A percentile compares a stretch with the other conserved stretches of the same genome.
Evolutionary conservation across 2,888 invertebrate species (phyloP).

Genomic region (Nymphalis urticae): DNA sequence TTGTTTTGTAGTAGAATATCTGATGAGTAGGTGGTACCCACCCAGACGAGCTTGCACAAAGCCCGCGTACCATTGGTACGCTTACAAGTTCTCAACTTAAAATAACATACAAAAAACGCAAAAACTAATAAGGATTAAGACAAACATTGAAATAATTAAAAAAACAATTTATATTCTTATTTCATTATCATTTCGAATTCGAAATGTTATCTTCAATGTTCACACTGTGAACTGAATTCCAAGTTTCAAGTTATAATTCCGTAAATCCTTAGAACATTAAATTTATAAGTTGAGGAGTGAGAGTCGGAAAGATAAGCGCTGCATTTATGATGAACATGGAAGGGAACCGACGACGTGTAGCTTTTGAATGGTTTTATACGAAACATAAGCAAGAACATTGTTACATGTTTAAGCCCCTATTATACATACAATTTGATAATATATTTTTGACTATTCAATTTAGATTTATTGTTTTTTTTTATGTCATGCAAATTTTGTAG

Average conservation of each 20-base stretch:
- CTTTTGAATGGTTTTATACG: slow-evolving; percentile 24
- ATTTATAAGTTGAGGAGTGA: slow-evolving; percentile 40
- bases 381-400: background rate
- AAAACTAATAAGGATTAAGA: too few relatives aligned
- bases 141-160: background rate
- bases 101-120: too few relatives aligned
- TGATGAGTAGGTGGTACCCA: too few relatives aligned
- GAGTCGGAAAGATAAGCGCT: slow-evolving; percentile 41
- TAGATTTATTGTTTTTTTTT: too few relatives aligned
- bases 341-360: slow-evolving; percentile 32
- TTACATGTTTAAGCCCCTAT: background rate
- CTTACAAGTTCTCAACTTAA: too few relatives aligned
- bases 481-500: too few relatives aligned
- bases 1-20: too few relatives aligned
- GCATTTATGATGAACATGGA: slow-evolving; percentile 40
- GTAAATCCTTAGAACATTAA: slow-evolving; percentile 41
- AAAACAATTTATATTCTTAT: slow-evolving; percentile 1
- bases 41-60: too few relatives aligned
- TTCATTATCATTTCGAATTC: slow-evolving; percentile 12
- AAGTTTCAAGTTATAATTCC: slow-evolving; percentile 40
- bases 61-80: too few relatives aligned
- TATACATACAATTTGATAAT: too few relatives aligned
- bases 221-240: slow-evolving; percentile 24
- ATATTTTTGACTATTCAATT: too few relatives aligned
- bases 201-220: slow-evolving; percentile 23